Evolutionary conservation across 2,888 invertebrate species (phyloP).

Genomic region (Pachydiplax longipennis): DNA sequence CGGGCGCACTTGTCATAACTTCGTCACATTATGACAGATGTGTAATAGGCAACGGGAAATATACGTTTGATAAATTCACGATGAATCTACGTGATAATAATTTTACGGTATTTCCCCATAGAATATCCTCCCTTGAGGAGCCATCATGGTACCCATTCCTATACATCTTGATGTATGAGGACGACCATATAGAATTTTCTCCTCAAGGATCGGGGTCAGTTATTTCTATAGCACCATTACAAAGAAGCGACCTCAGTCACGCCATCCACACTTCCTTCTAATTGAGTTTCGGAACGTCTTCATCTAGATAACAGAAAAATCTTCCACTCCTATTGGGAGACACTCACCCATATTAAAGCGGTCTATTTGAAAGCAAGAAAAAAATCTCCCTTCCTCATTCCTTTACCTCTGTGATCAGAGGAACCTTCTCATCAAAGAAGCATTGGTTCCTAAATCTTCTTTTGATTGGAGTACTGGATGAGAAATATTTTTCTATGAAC

Average conservation of each 20-base stretch:
- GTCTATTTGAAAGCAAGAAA: not conserved
- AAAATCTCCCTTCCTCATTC: no score
- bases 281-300: slow-evolving; percentile 18
- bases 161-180: no score
- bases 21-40: no score
- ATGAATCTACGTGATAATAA: no score
- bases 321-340: not conserved
- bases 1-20: no score
- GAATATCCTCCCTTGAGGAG: no score
- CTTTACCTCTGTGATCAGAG: not conserved
- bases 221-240: not conserved
- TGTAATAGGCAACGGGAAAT: no score
- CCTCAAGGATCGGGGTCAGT: not conserved
- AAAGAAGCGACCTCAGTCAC: not conserved
- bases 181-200: not conserved
- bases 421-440: not conserved
- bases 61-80: no score
- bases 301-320: not conserved
- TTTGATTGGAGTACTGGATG: no score
- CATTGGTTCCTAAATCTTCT: not conserved
- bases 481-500: not conserved
- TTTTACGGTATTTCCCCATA: no score
- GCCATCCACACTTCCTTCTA: slow-evolving; percentile 1
- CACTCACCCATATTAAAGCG: not conserved
- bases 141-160: no score